A percentile compares a stretch with the other conserved stretches of the same genome.
phyloP scores from a whole-genome alignment of 2,797 vertebrate genomes.

The Enteromius paludinosus region DNA sequence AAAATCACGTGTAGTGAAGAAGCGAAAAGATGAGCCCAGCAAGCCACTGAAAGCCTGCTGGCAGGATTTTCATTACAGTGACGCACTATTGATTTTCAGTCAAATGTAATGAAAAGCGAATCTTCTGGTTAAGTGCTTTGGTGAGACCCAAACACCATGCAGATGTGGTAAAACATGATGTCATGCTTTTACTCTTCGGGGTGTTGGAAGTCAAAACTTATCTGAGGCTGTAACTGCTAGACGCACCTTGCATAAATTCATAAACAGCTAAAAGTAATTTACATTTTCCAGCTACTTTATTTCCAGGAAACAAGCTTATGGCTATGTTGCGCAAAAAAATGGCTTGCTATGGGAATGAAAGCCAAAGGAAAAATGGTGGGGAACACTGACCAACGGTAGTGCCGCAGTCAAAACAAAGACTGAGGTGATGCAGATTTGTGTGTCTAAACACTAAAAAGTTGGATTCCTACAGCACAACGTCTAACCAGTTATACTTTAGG shows the following conservation, averaged over 20 bases:
- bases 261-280: slow-evolving; percentile 27
- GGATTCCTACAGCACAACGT: not conserved
- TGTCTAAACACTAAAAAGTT: slow-evolving; percentile 34
- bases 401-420: slow-evolving; percentile 67
- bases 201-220: slow-evolving; percentile 39
- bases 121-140: slow-evolving; percentile 49
- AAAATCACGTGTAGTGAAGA: slow-evolving; percentile 30
- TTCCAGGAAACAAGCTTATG: slow-evolving; percentile 36
- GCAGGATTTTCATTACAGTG: slow-evolving; percentile 54
- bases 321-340: slow-evolving; percentile 42
- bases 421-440: slow-evolving; percentile 65
- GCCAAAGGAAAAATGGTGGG: slow-evolving; percentile 54
- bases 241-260: slow-evolving; percentile 44
- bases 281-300: slow-evolving; percentile 38
- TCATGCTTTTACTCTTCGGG: slow-evolving; percentile 59
- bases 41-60: slow-evolving; percentile 41
- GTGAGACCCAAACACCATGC: slow-evolving; percentile 52
- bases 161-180: slow-evolving; percentile 54
- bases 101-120: slow-evolving; percentile 55
- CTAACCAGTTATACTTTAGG: not conserved
- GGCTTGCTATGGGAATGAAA: slow-evolving; percentile 42
- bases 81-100: slow-evolving; percentile 60
- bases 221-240: slow-evolving; percentile 14
- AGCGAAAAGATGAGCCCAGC: slow-evolving; percentile 38
- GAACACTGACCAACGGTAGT: slow-evolving; percentile 60